Conservation (phyloP, 2,888 invertebrate genomes). For the Torymus tubicola region DNA sequence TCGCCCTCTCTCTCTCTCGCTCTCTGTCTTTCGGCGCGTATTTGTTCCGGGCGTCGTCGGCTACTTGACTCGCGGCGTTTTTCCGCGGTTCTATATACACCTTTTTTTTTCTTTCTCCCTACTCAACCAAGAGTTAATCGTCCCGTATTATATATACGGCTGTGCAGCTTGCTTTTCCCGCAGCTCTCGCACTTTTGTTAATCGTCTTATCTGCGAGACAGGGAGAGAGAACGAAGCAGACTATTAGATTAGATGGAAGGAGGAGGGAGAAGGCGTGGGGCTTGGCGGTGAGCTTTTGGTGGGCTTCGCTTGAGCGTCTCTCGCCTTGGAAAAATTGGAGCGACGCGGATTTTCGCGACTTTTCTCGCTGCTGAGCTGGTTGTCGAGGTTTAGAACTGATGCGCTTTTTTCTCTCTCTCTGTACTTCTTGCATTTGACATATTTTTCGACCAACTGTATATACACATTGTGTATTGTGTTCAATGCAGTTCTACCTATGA, state of each 20-base stretch:
- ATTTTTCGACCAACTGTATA: too few species aligned
- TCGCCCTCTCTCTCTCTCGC: conserved; percentile 6
- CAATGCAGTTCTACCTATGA: too few species aligned
- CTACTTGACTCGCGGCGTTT: conserved; percentile 23
- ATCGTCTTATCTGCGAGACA: conserved; percentile 40
- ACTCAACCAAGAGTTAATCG: not conserved
- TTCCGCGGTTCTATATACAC: not conserved
- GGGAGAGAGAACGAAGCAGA: not conserved
- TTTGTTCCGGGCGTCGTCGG: conserved; percentile 52
- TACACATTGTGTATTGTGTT: too few species aligned
- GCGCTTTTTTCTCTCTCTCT: not conserved
- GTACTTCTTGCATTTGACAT: too few species aligned
- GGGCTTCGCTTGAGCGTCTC: conserved; percentile 7
- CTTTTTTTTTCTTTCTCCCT: not conserved
- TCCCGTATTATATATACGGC: not conserved
- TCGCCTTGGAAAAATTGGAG: conserved; percentile 24
- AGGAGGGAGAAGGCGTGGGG: too few species aligned
- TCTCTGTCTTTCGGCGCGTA: conserved; percentile 6
- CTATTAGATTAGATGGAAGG: conserved; percentile 20
- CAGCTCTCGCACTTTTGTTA: conserved; percentile 2
- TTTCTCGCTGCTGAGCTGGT: not conserved
- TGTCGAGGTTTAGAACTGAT: not conserved
- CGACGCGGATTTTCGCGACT: conserved; percentile 36
- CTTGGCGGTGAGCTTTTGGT: not conserved
- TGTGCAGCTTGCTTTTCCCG: too few species aligned